phyloP scores from a whole-genome alignment of 2,113 vertebrate species.

The Coptodon bakossiorum region DNA sequence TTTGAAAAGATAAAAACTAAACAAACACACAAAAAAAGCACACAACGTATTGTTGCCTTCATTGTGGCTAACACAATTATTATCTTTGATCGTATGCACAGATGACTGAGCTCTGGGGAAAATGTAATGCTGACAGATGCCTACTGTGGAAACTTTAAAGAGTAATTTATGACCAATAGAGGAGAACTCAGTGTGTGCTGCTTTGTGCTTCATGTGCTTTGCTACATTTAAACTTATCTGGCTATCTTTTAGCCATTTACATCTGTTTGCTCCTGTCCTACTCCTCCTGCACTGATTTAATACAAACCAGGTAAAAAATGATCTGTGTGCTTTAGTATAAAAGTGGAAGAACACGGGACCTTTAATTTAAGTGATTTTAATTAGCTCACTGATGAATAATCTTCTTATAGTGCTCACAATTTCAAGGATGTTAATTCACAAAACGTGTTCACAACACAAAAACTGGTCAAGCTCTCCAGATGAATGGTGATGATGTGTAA shows the following conservation, averaged over 20 bases:
- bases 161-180: not conserved
- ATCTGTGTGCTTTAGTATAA: not conserved
- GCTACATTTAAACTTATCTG: no score
- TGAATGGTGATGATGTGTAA: not conserved
- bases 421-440: not conserved
- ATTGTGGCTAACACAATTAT: not conserved
- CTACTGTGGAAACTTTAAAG: not conserved
- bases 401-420: not conserved
- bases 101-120: not conserved
- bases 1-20: not conserved
- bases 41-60: not conserved
- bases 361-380: not conserved
- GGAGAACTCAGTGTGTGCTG: not conserved
- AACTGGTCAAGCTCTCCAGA: not conserved
- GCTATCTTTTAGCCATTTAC: no score
- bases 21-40: not conserved
- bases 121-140: not conserved
- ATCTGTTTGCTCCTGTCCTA: no score
- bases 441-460: not conserved
- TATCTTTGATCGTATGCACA: not conserved
- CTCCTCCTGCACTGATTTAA: no score
- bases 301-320: no score
- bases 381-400: not conserved
- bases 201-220: not conserved
- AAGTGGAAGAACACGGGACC: not conserved